Base-by-base conservation (phyloP, 2,888 invertebrate species). In the Elegia similella region DNA sequence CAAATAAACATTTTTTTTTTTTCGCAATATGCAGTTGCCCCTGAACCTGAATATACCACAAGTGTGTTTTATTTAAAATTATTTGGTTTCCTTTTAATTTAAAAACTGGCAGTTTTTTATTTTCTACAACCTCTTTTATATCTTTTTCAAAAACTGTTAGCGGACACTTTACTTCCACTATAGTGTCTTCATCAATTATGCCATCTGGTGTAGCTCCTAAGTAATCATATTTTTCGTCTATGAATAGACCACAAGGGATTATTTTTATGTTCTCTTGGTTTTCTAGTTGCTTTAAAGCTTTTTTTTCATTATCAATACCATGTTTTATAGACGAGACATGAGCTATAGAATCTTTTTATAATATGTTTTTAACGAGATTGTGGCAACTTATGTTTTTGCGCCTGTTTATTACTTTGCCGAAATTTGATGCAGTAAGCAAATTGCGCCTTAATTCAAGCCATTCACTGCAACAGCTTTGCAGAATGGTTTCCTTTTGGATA, bases 121-220 rank as follows among this genome's bases (percentile, higher is more conserved):
- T 17, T 48, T 56, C 16, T 47, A 59, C 60, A n/a, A 59, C 52
- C 46, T 55, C 47, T 15, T 44, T 32, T 10, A 59, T 15, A 10
- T 43, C 52, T 10, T 32, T 55, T 52, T 52, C 56, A 32, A 42
- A 29, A 7, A 50, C 56, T 13, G 53, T 38, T 46, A 63, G 42
- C 2, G 61, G 61, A 48, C 63, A 61, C 43, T 63, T 63, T 10
- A 63, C 48, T 60, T 63, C 63, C 1, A 63, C 44, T 23, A 61
- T 53, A 2, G 43, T 59, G 17, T 62, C 59, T 12, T 57, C 32
- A 3, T 56, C 58, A 3, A 50, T 29, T 7, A 60, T 29, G 2
- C 61, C 60, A 16, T 61, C 59, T n/a, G 63, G 61, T 7, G 59
- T 57, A 15, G 61, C 60, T n/a, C 63, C 61, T 8, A 63, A 29